phyloP scores from a whole-genome alignment of 2,797 vertebrate genomes.

The Mormyrus proboscirostris region DNA sequence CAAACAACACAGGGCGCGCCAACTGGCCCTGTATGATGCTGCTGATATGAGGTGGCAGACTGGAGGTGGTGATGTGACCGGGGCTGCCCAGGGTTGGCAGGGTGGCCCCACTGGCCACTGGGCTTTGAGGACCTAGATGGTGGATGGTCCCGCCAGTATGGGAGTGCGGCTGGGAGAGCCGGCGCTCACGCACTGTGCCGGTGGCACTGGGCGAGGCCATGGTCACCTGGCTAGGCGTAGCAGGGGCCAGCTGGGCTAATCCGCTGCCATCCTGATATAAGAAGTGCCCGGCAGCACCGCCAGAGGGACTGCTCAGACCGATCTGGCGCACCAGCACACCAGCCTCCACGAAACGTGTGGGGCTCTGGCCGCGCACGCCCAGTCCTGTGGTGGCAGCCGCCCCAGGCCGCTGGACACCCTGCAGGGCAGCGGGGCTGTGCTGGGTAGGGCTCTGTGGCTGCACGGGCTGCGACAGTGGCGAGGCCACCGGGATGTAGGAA shows the following conservation, averaged over 20 bases:
- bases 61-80: constrained; percentile 85
- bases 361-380: constrained; percentile 84
- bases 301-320: constrained; percentile 75
- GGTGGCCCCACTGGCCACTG: constrained; percentile 67
- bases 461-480: constrained; percentile 80
- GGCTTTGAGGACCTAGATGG: constrained; percentile 90
- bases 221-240: constrained; percentile 74
- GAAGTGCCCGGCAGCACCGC: constrained; percentile 68
- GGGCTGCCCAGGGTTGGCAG: constrained; percentile 78
- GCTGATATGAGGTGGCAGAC: constrained; percentile 93
- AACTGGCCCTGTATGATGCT: constrained; percentile 94
- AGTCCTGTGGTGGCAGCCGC: constrained; percentile 65
- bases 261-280: constrained; percentile 85
- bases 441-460: constrained; percentile 93
- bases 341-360: constrained; percentile 83
- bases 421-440: constrained; percentile 78
- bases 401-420: constrained; percentile 68
- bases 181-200: constrained; percentile 71
- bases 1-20: constrained; percentile 80
- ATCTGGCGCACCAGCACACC: constrained; percentile 87
- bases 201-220: constrained; percentile 70
- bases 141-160: constrained; percentile 94
- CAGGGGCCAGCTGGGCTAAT: constrained; percentile 74
- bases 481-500: constrained; percentile 89
- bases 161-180: constrained; percentile 89